Evolutionary conservation across 1,140 invertebrate genomes (phyloP).

Genomic region (Pseudomyrmex sp.): DNA sequence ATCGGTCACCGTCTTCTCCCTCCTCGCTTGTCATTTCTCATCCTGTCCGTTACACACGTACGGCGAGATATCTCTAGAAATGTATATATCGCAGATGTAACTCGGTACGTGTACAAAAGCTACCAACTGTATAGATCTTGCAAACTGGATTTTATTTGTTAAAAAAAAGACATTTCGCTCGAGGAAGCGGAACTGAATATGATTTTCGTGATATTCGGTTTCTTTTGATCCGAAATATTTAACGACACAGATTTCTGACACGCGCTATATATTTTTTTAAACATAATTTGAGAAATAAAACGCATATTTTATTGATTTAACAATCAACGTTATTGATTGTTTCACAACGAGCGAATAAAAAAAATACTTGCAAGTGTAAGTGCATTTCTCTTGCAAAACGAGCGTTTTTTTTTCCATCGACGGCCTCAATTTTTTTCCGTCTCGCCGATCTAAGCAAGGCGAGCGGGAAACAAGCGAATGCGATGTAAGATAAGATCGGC

Average conservation of each 20-base stretch:
- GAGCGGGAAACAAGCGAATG: conserved; percentile 45
- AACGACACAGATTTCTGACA: background rate
- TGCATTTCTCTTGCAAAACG: background rate
- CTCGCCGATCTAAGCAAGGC: conserved; percentile 60
- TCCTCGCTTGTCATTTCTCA: conserved; percentile 33
- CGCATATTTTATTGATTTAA: too few species aligned
- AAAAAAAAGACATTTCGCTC: conserved; percentile 1
- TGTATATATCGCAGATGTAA: background rate
- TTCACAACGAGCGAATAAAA: background rate
- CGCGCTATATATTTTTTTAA: too few species aligned
- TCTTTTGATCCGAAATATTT: conserved; percentile 7
- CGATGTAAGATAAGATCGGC: conserved; percentile 61
- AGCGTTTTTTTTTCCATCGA: conserved; percentile 8
- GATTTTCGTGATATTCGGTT: background rate
- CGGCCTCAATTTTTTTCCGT: conserved; percentile 61
- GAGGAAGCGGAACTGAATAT: background rate
- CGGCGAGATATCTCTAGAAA: conserved; percentile 35
- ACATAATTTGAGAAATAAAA: too few species aligned
- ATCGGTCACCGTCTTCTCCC: conserved; percentile 30
- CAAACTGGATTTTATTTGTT: conserved; percentile 1
- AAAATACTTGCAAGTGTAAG: background rate
- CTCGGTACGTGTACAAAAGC: conserved; percentile 23
- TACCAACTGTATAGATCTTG: background rate
- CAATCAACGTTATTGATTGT: background rate
- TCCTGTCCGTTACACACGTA: conserved; percentile 11